A percentile compares a stretch with the other conserved stretches of the same genome.
Evolutionary conservation across 2,113 vertebrate species (phyloP).

Genomic region (Recurvirostra avosetta): DNA sequence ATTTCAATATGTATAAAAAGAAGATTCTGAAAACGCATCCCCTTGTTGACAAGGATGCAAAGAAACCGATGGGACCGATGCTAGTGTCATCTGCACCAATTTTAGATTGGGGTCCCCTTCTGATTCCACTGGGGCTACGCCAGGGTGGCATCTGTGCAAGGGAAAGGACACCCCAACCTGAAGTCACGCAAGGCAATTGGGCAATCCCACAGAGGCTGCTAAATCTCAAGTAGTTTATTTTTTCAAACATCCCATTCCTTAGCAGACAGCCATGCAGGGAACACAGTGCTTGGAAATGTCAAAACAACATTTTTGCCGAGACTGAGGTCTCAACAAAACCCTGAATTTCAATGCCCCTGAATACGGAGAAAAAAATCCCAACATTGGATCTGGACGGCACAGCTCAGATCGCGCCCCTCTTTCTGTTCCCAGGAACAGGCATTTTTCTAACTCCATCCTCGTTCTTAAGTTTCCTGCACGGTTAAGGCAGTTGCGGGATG

Average conservation of each 20-base stretch:
- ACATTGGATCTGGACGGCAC: background rate
- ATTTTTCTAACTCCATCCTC: background rate
- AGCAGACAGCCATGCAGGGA: background rate
- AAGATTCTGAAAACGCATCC: background rate
- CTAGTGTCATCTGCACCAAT: background rate
- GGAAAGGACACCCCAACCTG: constrained; percentile 1
- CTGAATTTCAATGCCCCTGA: background rate
- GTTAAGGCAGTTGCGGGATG: constrained; percentile 39
- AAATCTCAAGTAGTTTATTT: background rate
- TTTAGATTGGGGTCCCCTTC: background rate
- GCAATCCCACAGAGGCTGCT: background rate
- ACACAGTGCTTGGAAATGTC: background rate
- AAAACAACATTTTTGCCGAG: background rate
- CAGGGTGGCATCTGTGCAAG: background rate
- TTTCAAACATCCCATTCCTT: background rate
- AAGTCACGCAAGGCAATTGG: constrained; percentile 28
- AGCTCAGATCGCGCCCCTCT: background rate
- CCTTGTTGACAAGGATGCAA: background rate
- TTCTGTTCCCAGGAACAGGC: background rate
- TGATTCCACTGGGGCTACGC: background rate
- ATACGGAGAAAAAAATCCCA: background rate
- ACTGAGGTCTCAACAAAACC: background rate
- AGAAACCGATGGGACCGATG: fast-evolving
- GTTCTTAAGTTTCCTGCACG: background rate
- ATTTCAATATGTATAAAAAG: background rate